A percentile compares a stretch with the other conserved stretches of the same genome.
phyloP scores from a whole-genome alignment of 2,797 vertebrate species.

The Halcyon leucocephala region DNA sequence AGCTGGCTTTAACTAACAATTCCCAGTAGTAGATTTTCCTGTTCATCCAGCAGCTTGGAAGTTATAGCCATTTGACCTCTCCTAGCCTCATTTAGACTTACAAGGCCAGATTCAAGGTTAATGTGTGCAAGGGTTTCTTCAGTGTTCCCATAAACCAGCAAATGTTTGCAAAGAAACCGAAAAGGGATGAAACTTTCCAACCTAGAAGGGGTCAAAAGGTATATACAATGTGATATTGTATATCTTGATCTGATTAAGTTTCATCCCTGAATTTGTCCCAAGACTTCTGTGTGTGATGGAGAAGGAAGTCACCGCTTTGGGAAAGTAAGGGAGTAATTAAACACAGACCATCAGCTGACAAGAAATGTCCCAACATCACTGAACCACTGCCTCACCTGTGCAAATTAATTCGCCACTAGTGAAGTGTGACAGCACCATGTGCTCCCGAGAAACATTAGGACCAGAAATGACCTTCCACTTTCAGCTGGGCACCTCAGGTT shows the following conservation, averaged over 20 bases:
- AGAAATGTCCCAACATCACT: background rate
- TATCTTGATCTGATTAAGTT: background rate
- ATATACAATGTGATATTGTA: background rate
- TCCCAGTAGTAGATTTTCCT: background rate
- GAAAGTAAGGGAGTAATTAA: background rate
- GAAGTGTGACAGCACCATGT: background rate
- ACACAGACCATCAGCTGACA: background rate
- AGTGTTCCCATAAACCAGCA: constrained; percentile 20
- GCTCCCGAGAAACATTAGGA: background rate
- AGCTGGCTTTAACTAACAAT: constrained; percentile 18
- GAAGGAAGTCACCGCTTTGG: background rate
- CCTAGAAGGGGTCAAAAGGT: background rate
- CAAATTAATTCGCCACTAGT: background rate
- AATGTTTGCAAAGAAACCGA: background rate
- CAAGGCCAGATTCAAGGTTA: constrained; percentile 14
- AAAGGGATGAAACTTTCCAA: background rate
- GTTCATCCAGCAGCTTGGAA: constrained; percentile 15
- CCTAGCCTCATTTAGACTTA: background rate
- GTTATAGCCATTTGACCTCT: constrained; percentile 26
- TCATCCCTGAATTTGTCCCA: constrained; percentile 7
- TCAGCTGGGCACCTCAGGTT: background rate
- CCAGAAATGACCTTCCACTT: constrained; percentile 18
- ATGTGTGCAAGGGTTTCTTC: background rate
- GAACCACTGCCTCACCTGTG: background rate
- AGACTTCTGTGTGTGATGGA: background rate